Evolutionary conservation across 2,797 vertebrate genomes (phyloP).

Genomic region (Schizothorax lantsangensis): DNA sequence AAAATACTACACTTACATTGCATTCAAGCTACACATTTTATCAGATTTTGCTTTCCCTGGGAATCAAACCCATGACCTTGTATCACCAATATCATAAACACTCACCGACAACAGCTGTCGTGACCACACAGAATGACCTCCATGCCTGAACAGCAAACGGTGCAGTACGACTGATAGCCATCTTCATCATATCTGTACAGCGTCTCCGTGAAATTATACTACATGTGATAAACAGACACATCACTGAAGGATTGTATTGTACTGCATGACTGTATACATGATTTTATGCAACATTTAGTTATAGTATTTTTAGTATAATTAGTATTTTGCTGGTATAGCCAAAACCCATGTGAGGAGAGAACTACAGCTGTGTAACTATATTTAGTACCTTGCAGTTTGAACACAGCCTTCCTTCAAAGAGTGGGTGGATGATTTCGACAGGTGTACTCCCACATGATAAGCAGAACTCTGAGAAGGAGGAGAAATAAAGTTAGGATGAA

Average conservation of each 20-base stretch:
- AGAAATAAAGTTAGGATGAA: background rate
- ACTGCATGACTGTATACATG: background rate
- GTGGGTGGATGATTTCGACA: conserved; percentile 70
- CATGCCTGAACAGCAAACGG: conserved; percentile 80
- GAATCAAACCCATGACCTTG: background rate
- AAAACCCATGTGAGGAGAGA: background rate
- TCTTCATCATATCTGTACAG: conserved; percentile 79
- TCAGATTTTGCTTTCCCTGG: too few relatives aligned
- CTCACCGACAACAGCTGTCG: conserved; percentile 77
- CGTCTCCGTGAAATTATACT: conserved; percentile 79
- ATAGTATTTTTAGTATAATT: background rate
- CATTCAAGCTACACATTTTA: background rate
- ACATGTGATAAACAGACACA: conserved; percentile 25
- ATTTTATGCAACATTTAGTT: background rate
- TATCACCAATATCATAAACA: background rate
- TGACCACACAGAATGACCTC: conserved; percentile 81
- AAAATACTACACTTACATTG: background rate
- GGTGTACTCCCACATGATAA: conserved; percentile 74
- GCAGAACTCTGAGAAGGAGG: conserved; percentile 71
- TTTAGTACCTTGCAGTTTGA: conserved; percentile 71
- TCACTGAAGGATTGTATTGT: background rate
- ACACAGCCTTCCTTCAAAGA: conserved; percentile 81
- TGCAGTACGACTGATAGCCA: conserved; percentile 84
- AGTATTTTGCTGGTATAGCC: too few relatives aligned
- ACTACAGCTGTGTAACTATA: background rate